Percentiles rank a stretch among this genome's conserved stretches.
These are phyloP conservation scores for Sycophaga agraensis DNA, from an alignment of 1,140 invertebrate genomes.

Conservation along the genomic window DNA sequence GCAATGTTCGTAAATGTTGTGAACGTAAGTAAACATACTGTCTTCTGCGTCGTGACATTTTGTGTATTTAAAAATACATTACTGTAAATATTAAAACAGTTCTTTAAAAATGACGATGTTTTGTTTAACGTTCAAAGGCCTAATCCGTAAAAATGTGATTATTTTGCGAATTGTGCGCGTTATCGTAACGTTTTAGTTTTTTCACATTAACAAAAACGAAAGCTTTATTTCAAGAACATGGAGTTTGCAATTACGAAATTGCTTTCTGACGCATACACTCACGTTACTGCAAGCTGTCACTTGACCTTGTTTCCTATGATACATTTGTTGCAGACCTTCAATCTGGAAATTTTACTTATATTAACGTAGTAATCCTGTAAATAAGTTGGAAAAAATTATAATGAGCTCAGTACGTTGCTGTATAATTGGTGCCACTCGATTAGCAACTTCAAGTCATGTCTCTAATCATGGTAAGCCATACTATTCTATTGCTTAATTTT, in stretches of 20 bases:
- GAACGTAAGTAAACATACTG: slow-evolving; percentile 10
- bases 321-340: slow-evolving; percentile 28
- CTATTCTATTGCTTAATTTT: too few species aligned
- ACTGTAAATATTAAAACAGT: too few species aligned
- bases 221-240: slow-evolving; percentile 2
- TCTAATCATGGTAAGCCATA: slow-evolving; percentile 48
- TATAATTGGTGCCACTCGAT: slow-evolving; percentile 48
- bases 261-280: slow-evolving; percentile 5
- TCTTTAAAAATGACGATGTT: not conserved
- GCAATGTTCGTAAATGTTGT: slow-evolving; percentile 20
- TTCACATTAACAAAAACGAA: not conserved
- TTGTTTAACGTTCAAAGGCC: too few species aligned
- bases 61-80: slow-evolving; percentile 21
- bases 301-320: slow-evolving; percentile 36
- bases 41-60: slow-evolving; percentile 9
- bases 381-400: not conserved
- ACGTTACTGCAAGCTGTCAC: slow-evolving; percentile 20
- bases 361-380: slow-evolving; percentile 25
- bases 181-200: too few species aligned
- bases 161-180: too few species aligned
- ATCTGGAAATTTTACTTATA: slow-evolving; percentile 30
- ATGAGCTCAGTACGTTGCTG: slow-evolving; percentile 57
- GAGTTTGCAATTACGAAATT: slow-evolving; percentile 19
- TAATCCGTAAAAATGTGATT: too few species aligned
- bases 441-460: slow-evolving; percentile 51